Percentiles rank a stretch among this genome's conserved stretches.
Evolutionary conservation across 2,888 invertebrate species (phyloP).

Genomic region (Pheosia tremula): DNA sequence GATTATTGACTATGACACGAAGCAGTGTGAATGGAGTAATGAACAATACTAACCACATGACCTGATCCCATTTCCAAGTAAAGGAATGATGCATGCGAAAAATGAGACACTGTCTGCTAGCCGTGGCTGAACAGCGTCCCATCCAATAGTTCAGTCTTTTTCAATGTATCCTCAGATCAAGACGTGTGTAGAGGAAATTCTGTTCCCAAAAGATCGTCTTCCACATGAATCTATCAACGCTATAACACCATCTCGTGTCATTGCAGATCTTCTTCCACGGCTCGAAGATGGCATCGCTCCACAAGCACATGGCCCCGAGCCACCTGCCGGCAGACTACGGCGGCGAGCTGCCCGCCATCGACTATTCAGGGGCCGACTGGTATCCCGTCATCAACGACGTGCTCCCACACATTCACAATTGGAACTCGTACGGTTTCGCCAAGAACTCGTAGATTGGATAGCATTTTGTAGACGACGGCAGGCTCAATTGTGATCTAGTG

Average conservation of each 20-base stretch:
- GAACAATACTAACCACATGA: no score
- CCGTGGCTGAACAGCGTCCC: no score
- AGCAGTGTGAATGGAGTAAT: no score
- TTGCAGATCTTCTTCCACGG: conserved; percentile 93
- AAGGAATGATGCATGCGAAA: no score
- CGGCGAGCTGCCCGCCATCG: conserved; percentile 88
- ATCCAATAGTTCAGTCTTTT: no score
- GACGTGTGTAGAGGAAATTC: no score
- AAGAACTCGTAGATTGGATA: conserved; percentile 69
- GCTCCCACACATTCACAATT: conserved; percentile 86
- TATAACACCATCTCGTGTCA: neutral
- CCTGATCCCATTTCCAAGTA: no score
- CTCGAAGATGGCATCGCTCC: conserved; percentile 90
- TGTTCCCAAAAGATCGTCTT: no score
- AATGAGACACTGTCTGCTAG: no score
- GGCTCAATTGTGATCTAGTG: neutral
- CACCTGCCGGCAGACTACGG: conserved; percentile 91
- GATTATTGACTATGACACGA: no score
- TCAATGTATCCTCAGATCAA: no score
- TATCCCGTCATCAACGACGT: conserved; percentile 87
- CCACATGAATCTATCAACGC: no score
- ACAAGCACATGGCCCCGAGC: conserved; percentile 87
- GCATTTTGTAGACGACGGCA: conserved; percentile 1
- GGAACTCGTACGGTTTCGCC: conserved; percentile 88
- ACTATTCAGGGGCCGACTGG: conserved; percentile 92